Base-by-base conservation (phyloP, 2,797 vertebrate genomes). In the Cetoscarus ocellatus region DNA sequence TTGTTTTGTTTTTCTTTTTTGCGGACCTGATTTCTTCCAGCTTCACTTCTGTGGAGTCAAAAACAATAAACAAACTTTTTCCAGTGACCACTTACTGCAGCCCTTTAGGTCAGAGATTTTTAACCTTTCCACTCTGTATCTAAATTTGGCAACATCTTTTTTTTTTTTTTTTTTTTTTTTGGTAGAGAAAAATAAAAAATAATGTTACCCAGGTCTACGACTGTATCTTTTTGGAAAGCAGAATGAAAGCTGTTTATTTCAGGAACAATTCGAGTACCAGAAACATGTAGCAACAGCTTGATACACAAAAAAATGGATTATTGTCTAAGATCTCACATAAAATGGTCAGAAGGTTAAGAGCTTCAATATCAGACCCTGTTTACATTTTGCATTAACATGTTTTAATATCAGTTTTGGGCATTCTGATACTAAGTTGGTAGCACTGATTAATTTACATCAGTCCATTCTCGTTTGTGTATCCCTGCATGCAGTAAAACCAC, bases 101-200 rank as follows among this genome's bases (percentile, higher is more conserved):
- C 36, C 58, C 55, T 0, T 13, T 42, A n/a, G 55, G 17, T 38
- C 39, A 49, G 11, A 62, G 12, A 58, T 68, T 12, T 61, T 6
- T 40, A 56, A 51, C 8, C 7, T 59, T 55, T 1, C 13, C 48
- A 34, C 19, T 55, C 12, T 57, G 15, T 12, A 50, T 52, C 27
- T 61, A 8, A 56, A 60, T 73, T 56, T 80, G 72, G 52, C 63
- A 79, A 66, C 48, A 27, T 27, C 2, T 27, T 4, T 4, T 27
- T 8, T 44, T 14, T 50, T 1, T 27, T 59, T 61, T 71, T 61
- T 56, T 14, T 50, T 1, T 27, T 59, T 61, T 71, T 61, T 56
- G 65, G 68, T 79, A 50, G 70, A 61, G 42, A n/a, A 70, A 70
- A 70, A 73, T 76, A 36, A 61, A 11, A 47, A n/a, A 58, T 67